Evolutionary conservation across 2,888 invertebrate genomes (phyloP).

Genomic region (Pandemis heparana): DNA sequence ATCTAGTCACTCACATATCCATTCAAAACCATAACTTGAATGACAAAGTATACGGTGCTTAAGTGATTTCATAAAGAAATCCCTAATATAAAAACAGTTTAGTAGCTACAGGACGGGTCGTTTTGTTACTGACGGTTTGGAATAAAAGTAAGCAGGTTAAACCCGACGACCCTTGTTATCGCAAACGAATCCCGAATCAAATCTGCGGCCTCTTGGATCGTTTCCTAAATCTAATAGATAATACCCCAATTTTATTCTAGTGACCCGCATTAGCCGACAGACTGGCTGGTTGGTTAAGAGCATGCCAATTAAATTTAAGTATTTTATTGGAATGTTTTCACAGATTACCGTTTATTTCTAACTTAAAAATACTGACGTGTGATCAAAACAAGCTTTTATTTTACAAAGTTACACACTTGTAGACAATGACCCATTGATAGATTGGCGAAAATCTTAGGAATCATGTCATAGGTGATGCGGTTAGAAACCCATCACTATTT

Average conservation of each 20-base stretch:
- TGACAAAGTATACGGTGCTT: neutral
- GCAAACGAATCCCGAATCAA: conserved; percentile 40
- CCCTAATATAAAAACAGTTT: neutral
- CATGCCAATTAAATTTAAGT: conserved; percentile 32
- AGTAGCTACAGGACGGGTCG: neutral
- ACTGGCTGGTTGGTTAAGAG: conserved; percentile 28
- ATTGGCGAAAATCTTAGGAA: no score
- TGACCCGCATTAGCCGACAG: conserved; percentile 34
- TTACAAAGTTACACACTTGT: no score
- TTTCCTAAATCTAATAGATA: conserved; percentile 42
- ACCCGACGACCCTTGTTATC: conserved; percentile 41
- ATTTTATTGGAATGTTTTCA: neutral
- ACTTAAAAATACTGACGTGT: neutral
- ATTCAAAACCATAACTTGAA: neutral
- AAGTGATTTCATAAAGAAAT: neutral
- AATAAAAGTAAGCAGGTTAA: conserved; percentile 37
- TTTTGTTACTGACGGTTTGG: conserved; percentile 26
- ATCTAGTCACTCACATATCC: no score
- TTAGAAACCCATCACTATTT: no score
- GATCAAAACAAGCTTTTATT: neutral
- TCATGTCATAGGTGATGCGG: no score
- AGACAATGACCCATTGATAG: no score
- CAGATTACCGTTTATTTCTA: neutral
- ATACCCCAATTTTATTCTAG: conserved; percentile 35
- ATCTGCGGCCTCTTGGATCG: conserved; percentile 41